Evolutionary conservation across 2,113 vertebrate genomes (phyloP).

Genomic region (Corythaixoides concolor): DNA sequence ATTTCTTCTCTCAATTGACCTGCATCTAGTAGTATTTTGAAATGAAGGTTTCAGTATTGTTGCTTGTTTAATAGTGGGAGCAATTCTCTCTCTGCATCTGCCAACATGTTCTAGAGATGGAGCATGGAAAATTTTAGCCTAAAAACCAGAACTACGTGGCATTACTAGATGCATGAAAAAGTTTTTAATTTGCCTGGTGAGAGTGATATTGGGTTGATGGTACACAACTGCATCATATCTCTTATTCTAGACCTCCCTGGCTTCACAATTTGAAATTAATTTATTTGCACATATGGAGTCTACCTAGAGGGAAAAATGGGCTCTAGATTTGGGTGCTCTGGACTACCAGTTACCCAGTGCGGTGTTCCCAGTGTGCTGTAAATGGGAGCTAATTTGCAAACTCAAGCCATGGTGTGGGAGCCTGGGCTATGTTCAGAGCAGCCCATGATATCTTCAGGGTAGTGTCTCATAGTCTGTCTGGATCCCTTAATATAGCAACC

Average conservation of each 20-base stretch:
- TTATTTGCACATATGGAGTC: not conserved
- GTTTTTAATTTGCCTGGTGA: not conserved
- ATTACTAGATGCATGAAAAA: not conserved
- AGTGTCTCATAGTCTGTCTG: not conserved
- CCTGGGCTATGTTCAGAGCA: not conserved
- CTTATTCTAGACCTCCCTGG: not conserved
- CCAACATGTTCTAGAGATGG: not conserved
- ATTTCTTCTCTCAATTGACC: not conserved
- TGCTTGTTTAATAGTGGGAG: not conserved
- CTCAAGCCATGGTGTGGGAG: not conserved
- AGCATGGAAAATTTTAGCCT: not conserved
- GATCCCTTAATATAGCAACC: not conserved
- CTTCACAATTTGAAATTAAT: not conserved
- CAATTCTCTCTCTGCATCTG: not conserved
- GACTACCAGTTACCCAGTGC: not conserved
- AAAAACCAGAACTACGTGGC: not conserved
- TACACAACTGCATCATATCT: fast-evolving
- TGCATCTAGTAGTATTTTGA: not conserved
- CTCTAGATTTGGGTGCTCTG: not conserved
- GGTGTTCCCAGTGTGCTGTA: not conserved
- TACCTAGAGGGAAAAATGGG: not conserved
- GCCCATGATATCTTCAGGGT: not conserved
- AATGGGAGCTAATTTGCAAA: not conserved
- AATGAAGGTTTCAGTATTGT: not conserved
- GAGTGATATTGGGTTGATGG: not conserved